phyloP scores from a whole-genome alignment of 2,113 vertebrate genomes.

The Dipodomys spectabilis region DNA sequence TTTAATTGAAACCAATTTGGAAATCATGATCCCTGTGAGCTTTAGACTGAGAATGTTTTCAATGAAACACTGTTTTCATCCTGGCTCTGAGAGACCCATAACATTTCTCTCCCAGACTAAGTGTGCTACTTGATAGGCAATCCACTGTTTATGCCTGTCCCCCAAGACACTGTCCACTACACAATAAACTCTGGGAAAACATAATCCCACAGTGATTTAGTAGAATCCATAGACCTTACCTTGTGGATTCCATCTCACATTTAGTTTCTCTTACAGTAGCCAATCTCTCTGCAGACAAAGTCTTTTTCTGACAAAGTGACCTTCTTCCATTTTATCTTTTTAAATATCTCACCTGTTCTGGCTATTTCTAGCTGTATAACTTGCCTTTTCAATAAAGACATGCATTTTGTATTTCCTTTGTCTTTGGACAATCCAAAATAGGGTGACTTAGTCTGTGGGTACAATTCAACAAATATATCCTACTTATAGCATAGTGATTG shows the following conservation, averaged over 20 bases:
- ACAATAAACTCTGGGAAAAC: slow-evolving; percentile 43
- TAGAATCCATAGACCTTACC: background rate
- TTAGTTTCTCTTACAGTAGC: background rate
- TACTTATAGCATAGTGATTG: slow-evolving; percentile 53
- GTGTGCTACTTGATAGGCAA: slow-evolving; percentile 73
- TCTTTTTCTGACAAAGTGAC: slow-evolving; percentile 35
- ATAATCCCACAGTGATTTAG: slow-evolving; percentile 25
- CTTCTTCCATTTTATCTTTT: slow-evolving; percentile 53
- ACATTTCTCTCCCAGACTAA: slow-evolving; percentile 71
- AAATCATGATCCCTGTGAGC: slow-evolving; percentile 71
- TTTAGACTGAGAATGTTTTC: slow-evolving; percentile 70
- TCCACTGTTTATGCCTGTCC: slow-evolving; percentile 48
- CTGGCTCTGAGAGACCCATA: slow-evolving; percentile 65
- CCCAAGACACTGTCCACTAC: slow-evolving; percentile 28
- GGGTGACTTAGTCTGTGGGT: background rate
- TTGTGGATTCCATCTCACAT: background rate
- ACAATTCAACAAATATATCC: slow-evolving; percentile 45
- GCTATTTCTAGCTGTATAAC: background rate
- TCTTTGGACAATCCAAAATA: slow-evolving; percentile 1
- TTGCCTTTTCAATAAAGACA: background rate
- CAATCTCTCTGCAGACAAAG: background rate
- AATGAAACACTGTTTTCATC: slow-evolving; percentile 73
- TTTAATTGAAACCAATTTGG: slow-evolving; percentile 82
- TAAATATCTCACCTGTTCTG: background rate
- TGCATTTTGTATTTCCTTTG: background rate